Evolutionary conservation across 2,113 vertebrate genomes (phyloP).

Genomic region (Carollia perspicillata): DNA sequence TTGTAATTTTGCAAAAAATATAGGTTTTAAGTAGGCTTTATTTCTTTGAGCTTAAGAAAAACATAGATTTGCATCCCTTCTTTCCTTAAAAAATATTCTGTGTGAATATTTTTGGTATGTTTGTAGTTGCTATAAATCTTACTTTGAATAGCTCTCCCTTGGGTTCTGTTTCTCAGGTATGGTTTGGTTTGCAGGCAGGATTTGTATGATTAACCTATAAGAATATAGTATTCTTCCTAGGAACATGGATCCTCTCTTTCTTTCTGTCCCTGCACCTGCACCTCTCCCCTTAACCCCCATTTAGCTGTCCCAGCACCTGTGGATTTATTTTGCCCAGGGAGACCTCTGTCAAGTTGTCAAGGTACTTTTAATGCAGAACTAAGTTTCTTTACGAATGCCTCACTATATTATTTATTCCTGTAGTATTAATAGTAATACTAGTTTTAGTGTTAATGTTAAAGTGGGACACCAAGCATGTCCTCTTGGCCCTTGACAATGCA

Average conservation of each 20-base stretch:
- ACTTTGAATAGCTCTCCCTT: background rate
- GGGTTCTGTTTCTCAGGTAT: slow-evolving; percentile 26
- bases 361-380: background rate
- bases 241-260: background rate
- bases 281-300: rapidly evolving
- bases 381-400: background rate
- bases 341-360: background rate
- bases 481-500: background rate
- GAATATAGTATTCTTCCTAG: background rate
- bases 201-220: background rate
- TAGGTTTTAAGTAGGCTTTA: slow-evolving; percentile 25
- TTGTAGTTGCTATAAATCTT: slow-evolving; percentile 35
- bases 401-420: background rate
- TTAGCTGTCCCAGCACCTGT: background rate
- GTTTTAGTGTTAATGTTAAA: background rate
- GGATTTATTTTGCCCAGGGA: slow-evolving; percentile 21
- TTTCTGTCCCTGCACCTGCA: background rate
- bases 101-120: slow-evolving; percentile 33
- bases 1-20: slow-evolving; percentile 45
- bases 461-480: background rate
- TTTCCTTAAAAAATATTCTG: slow-evolving; percentile 37
- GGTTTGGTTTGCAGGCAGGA: background rate
- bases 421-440: slow-evolving; percentile 20
- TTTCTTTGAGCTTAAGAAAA: slow-evolving; percentile 21
- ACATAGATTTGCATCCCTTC: slow-evolving; percentile 23